Evolutionary conservation across 2,888 invertebrate species (phyloP).

Genomic region (Geotrupes spiniger): DNA sequence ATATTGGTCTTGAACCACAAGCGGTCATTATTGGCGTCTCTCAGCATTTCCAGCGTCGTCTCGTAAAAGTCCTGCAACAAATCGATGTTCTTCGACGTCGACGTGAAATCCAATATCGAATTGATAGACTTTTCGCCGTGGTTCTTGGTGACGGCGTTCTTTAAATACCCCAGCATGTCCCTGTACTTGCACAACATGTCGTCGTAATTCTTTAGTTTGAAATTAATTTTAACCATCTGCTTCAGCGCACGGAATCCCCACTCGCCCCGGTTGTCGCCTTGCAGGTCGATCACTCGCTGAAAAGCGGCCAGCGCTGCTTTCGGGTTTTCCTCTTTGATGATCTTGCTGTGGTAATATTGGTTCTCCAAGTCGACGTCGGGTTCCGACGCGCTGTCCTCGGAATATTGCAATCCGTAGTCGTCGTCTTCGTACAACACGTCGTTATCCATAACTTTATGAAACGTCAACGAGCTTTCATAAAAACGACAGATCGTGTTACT

Average conservation of each 20-base stretch:
- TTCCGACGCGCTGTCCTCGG: conserved; percentile 97
- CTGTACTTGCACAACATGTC: conserved; percentile 72
- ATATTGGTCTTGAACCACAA: conserved; percentile 99
- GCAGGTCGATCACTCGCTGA: conserved; percentile 93
- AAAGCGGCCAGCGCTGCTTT: conserved; percentile 86
- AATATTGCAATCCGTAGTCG: conserved; percentile 97
- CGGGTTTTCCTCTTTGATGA: conserved; percentile 93
- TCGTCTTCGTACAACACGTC: conserved; percentile 96
- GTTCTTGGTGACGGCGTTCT: conserved; percentile 96
- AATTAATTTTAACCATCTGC: conserved; percentile 99
- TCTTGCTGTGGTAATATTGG: conserved; percentile 98
- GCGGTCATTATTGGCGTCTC: conserved; percentile 97
- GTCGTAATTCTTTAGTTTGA: conserved; percentile 77
- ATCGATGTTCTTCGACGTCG: conserved; percentile 84
- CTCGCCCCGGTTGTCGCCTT: conserved; percentile 95
- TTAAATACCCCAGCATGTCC: conserved; percentile 93
- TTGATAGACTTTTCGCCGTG: conserved; percentile 99
- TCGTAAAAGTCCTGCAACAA: conserved; percentile 96
- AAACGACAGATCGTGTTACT: background rate
- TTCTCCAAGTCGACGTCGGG: conserved; percentile 99
- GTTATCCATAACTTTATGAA: conserved; percentile 49
- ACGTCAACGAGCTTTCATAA: conserved; percentile 1
- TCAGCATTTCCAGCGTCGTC: conserved; percentile 86
- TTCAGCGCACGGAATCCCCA: conserved; percentile 99
- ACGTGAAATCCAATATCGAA: conserved; percentile 97